Evolutionary conservation across 2,797 vertebrate genomes (phyloP).

Genomic region (Hippopotamyrus pictus): DNA sequence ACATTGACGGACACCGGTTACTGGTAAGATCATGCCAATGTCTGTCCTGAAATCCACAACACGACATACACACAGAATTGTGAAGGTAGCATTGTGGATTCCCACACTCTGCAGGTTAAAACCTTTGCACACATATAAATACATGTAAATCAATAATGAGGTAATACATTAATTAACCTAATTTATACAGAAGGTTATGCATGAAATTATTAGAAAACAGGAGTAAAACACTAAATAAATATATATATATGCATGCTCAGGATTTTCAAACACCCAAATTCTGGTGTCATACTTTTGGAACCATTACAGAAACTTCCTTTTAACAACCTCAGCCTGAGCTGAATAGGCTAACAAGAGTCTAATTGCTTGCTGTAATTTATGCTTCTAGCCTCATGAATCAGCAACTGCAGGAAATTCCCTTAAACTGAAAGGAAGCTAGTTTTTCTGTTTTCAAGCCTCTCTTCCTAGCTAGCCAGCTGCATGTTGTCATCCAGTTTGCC

Average conservation of each 20-base stretch:
- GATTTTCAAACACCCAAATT: not conserved
- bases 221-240: not conserved
- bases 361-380: not conserved
- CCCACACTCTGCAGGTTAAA: not conserved
- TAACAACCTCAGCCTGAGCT: not conserved
- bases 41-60: not conserved
- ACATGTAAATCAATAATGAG: not conserved
- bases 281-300: not conserved
- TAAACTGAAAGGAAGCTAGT: not conserved
- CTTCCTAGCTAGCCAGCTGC: not conserved
- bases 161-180: not conserved
- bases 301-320: not conserved
- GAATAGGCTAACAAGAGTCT: not conserved
- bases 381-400: not conserved
- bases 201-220: not conserved
- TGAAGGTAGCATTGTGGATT: too few relatives aligned
- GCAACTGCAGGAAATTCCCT: not conserved
- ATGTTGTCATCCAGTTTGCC: not conserved
- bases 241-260: not conserved
- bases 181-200: not conserved
- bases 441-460: not conserved
- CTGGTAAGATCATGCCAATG: conserved; percentile 61
- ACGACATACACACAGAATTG: not conserved
- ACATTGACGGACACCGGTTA: conserved; percentile 64
- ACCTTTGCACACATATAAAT: not conserved